Evolutionary conservation across 2,113 vertebrate species (phyloP).

Genomic region (Panthera uncia): DNA sequence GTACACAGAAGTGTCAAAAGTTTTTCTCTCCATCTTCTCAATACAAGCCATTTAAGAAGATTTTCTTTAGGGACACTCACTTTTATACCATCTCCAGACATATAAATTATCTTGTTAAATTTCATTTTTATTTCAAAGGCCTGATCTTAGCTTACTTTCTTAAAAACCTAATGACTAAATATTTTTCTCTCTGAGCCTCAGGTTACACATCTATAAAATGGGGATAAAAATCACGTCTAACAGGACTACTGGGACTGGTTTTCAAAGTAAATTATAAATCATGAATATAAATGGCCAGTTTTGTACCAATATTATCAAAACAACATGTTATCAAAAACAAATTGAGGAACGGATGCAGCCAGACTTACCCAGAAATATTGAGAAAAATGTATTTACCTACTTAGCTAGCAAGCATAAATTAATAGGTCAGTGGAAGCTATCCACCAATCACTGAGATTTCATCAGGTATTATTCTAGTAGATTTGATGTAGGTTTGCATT

Average conservation of each 20-base stretch:
- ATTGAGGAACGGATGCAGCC: background rate
- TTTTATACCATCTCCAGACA: background rate
- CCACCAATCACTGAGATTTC: background rate
- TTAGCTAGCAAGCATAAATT: background rate
- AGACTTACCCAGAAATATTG: background rate
- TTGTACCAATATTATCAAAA: background rate
- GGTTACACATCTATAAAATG: background rate
- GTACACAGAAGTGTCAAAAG: background rate
- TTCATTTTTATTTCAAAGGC: background rate
- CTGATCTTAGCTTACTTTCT: background rate
- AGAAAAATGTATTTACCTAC: background rate
- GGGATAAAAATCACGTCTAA: background rate
- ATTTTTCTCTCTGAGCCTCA: background rate
- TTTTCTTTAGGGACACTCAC: background rate
- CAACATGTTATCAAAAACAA: background rate
- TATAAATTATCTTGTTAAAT: background rate
- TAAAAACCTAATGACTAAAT: background rate
- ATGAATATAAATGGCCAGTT: background rate
- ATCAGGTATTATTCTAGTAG: background rate
- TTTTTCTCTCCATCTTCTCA: background rate
- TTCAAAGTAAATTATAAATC: background rate
- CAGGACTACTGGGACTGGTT: background rate
- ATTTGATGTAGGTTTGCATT: background rate
- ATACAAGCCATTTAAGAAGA: background rate
- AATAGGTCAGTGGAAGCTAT: background rate